Evolutionary conservation across 2,113 vertebrate genomes (phyloP).

Genomic region (Carettochelys insculpta): DNA sequence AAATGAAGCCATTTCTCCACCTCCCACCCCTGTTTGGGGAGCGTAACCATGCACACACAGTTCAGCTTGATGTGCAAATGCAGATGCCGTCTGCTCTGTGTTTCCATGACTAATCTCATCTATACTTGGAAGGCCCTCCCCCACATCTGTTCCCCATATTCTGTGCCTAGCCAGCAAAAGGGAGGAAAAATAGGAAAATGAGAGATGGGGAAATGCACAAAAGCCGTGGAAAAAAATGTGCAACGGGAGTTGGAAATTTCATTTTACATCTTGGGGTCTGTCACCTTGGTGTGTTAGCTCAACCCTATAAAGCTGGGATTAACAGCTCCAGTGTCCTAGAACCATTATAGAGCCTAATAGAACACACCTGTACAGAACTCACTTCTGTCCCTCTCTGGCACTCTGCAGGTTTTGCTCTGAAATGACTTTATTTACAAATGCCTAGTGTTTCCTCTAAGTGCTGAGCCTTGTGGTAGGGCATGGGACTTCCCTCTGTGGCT

Average conservation of each 20-base stretch:
- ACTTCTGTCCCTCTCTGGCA: neutral
- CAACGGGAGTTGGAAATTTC: neutral
- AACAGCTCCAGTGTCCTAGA: neutral
- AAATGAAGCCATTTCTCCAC: conserved; percentile 40
- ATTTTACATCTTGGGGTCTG: neutral
- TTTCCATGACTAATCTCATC: conserved; percentile 51
- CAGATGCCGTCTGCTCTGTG: conserved; percentile 18
- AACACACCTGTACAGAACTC: neutral
- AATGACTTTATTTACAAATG: neutral
- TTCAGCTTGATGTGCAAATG: conserved; percentile 26
- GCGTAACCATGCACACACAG: neutral
- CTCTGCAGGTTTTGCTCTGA: neutral
- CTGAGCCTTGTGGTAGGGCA: fast-evolving
- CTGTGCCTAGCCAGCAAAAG: neutral
- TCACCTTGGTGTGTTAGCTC: neutral
- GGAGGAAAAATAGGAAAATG: neutral
- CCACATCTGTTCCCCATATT: conserved; percentile 61
- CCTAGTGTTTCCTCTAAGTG: no score
- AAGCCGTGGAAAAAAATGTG: neutral
- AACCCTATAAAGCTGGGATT: neutral
- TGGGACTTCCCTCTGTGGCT: fast-evolving
- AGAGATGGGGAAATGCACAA: neutral
- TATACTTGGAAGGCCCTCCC: conserved; percentile 14
- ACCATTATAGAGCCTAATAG: fast-evolving
- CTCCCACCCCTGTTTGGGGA: conserved; percentile 49